Percentiles rank a stretch among this genome's conserved stretches.
These are phyloP conservation scores for Oscheius onirici DNA, from an alignment of 2,888 invertebrate genomes.

Conservation along the genomic window DNA sequence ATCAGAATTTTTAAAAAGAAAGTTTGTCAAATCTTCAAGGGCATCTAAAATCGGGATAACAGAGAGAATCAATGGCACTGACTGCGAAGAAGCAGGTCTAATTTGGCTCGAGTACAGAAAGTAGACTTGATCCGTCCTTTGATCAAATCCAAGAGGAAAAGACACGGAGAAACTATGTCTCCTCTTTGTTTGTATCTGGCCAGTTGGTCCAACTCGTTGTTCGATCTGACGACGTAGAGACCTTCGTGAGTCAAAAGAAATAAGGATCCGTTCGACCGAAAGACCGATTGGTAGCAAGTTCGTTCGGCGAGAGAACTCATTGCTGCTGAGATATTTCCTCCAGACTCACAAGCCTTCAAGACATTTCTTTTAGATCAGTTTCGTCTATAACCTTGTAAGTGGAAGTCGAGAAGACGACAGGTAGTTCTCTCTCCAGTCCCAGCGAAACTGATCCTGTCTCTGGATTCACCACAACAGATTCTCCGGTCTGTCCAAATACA, in stretches of 20 bases:
- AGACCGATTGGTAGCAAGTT: conserved; percentile 61
- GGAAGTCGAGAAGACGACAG: conserved; percentile 73
- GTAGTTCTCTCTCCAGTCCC: conserved; percentile 65
- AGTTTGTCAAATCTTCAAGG: conserved; percentile 52
- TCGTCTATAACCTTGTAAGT: conserved; percentile 72
- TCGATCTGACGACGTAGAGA: conserved; percentile 41
- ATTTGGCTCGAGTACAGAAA: background rate
- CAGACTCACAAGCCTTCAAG: conserved; percentile 85
- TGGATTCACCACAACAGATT: conserved; percentile 31
- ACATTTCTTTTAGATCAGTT: background rate
- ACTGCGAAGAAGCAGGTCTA: conserved; percentile 1
- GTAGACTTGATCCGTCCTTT: conserved; percentile 32
- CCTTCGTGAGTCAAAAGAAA: conserved; percentile 54
- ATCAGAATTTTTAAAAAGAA: conserved; percentile 50
- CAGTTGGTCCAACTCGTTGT: conserved; percentile 60
- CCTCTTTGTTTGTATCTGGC: conserved; percentile 50
- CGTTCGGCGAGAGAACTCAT: conserved; percentile 75
- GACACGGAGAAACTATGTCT: conserved; percentile 46
- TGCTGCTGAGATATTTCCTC: conserved; percentile 88
- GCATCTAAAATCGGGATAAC: background rate
- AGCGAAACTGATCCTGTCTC: conserved; percentile 63
- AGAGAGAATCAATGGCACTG: background rate
- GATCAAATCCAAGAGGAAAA: conserved; percentile 52
- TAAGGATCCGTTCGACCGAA: conserved; percentile 24
- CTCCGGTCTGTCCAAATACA: conserved; percentile 15